These are phyloP conservation scores for Napeogenes inachia DNA, from an alignment of 2,888 invertebrate species.

Conservation along the genomic window DNA sequence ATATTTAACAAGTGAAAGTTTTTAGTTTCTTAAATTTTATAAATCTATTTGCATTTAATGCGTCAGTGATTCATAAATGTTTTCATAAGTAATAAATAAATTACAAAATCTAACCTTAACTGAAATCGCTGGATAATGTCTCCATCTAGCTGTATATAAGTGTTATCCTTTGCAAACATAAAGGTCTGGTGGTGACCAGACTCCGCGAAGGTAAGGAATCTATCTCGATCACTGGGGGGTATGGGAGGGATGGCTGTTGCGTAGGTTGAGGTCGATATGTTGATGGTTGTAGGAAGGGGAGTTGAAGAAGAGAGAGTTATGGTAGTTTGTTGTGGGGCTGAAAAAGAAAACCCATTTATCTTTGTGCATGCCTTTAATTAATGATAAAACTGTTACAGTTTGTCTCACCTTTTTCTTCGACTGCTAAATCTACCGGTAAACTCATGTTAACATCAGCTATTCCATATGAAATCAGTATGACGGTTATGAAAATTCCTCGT, in stretches of 20 bases:
- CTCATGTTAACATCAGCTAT: slow-evolving; percentile 68
- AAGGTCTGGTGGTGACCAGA: slow-evolving; percentile 91
- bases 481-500: slow-evolving; percentile 57
- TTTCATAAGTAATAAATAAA: not conserved
- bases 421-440: slow-evolving; percentile 64
- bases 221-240: slow-evolving; percentile 84
- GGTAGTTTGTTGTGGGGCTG: slow-evolving; percentile 62
- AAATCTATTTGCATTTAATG: not conserved
- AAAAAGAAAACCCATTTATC: slow-evolving; percentile 29
- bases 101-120: slow-evolving; percentile 80
- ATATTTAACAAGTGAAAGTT: not conserved
- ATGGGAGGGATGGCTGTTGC: slow-evolving; percentile 78
- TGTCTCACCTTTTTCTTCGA: slow-evolving; percentile 65
- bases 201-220: slow-evolving; percentile 90
- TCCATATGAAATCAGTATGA: slow-evolving; percentile 67
- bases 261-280: slow-evolving; percentile 63
- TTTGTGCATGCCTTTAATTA: slow-evolving; percentile 2
- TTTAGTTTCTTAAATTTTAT: not conserved
- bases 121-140: slow-evolving; percentile 93
- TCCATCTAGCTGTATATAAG: slow-evolving; percentile 94
- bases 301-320: slow-evolving; percentile 47
- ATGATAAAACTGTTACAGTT: not conserved
- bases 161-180: slow-evolving; percentile 93
- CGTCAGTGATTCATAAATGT: not conserved
- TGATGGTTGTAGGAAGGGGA: slow-evolving; percentile 61